Evolutionary conservation across 2,888 invertebrate species (phyloP).

Genomic region (Helicoverpa assulta): DNA sequence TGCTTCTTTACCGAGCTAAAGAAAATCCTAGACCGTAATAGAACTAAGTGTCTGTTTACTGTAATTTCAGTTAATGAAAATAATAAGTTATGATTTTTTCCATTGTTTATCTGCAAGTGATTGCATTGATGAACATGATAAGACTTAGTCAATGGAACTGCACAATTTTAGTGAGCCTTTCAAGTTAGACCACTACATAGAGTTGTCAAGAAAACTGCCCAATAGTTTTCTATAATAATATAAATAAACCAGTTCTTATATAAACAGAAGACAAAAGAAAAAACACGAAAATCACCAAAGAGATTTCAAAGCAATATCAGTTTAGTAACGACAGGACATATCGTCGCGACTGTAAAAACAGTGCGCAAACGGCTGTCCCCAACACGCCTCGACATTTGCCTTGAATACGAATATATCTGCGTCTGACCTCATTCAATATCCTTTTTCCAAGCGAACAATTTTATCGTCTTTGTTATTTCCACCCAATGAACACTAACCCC

Average conservation of each 20-base stretch:
- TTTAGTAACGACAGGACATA: conserved; percentile 72
- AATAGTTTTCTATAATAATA: neutral
- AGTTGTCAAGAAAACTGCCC: no score
- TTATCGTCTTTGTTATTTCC: conserved; percentile 89
- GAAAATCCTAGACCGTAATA: neutral
- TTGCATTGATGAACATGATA: no score
- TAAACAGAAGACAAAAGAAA: conserved; percentile 47
- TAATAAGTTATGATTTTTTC: no score
- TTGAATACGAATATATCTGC: conserved; percentile 85
- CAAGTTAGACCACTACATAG: no score
- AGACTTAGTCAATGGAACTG: no score
- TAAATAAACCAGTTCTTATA: conserved; percentile 28
- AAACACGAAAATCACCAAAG: conserved; percentile 58
- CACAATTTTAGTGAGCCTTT: no score
- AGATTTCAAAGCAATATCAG: conserved; percentile 69
- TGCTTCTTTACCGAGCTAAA: conserved; percentile 1
- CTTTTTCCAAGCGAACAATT: conserved; percentile 88
- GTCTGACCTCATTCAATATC: conserved; percentile 89
- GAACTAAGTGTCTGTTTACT: neutral
- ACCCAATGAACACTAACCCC: conserved; percentile 87
- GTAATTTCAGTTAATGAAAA: neutral
- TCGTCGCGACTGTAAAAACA: conserved; percentile 76
- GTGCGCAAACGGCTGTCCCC: conserved; percentile 81
- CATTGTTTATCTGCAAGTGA: no score
- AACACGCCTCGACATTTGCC: conserved; percentile 83